phyloP scores from a whole-genome alignment of 2,113 vertebrate genomes.

The Pithys albifrons region DNA sequence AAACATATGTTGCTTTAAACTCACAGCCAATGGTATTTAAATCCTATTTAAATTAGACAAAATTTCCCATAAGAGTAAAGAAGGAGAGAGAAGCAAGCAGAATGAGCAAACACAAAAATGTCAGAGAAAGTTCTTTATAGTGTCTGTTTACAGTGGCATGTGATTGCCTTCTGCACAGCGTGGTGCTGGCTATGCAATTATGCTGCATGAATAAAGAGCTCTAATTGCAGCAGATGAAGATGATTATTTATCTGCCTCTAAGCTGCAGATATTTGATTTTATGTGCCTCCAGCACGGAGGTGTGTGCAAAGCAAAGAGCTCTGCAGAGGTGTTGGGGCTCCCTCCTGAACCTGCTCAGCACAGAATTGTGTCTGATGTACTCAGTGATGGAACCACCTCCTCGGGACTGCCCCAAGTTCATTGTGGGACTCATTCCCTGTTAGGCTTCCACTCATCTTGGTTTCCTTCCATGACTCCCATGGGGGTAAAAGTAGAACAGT shows the following conservation, averaged over 20 bases:
- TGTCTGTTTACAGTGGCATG: slow-evolving; percentile 29
- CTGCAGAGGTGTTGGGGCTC: background rate
- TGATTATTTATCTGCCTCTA: background rate
- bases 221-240: slow-evolving; percentile 16
- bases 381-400: background rate
- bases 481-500: background rate
- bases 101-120: slow-evolving; percentile 45
- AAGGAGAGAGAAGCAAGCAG: background rate
- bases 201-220: background rate
- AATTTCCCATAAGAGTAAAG: slow-evolving; percentile 40
- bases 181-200: background rate
- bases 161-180: slow-evolving; percentile 22
- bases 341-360: background rate
- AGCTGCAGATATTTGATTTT: background rate
- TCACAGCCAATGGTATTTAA: slow-evolving; percentile 51
- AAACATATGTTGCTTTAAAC: slow-evolving; percentile 51
- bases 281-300: background rate
- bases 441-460: background rate
- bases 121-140: slow-evolving; percentile 21
- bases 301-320: background rate
- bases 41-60: slow-evolving; percentile 35
- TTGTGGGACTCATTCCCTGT: background rate
- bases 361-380: background rate
- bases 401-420: background rate
- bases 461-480: background rate